A percentile compares a stretch with the other conserved stretches of the same genome.
phyloP scores from a whole-genome alignment of 2,797 vertebrate species.

The Graptemys geographica region DNA sequence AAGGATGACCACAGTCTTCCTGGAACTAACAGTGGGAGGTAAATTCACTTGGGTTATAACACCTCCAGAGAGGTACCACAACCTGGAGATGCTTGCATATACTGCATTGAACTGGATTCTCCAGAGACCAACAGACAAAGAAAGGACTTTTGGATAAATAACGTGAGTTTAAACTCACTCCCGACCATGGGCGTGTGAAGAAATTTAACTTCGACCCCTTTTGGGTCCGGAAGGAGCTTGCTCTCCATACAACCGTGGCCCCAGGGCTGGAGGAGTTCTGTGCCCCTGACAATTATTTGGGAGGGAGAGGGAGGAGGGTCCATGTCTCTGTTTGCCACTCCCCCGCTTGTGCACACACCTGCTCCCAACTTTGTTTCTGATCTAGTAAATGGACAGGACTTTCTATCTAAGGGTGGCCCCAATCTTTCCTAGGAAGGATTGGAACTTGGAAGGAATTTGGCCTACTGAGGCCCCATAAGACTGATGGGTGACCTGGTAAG shows the following conservation, averaged over 20 bases:
- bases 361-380: neutral
- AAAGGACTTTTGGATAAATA: neutral
- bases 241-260: too few relatives aligned
- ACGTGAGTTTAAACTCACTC: neutral
- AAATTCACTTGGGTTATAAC: neutral
- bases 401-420: neutral
- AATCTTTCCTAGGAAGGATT: neutral
- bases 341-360: too few relatives aligned
- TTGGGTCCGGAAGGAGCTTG: too few relatives aligned
- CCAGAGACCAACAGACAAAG: neutral
- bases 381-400: neutral
- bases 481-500: neutral
- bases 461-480: neutral
- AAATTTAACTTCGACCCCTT: too few relatives aligned
- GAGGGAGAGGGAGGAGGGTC: too few relatives aligned
- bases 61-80: neutral
- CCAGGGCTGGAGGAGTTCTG: too few relatives aligned
- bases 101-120: neutral
- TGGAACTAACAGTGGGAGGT: neutral
- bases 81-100: neutral
- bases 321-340: too few relatives aligned
- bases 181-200: neutral
- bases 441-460: neutral
- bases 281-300: too few relatives aligned
- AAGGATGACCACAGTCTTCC: neutral